Evolutionary conservation across 2,113 vertebrate genomes (phyloP), one percentile per base, ranked within the genome.

Genomic region (Sturnus vulgaris): DNA sequence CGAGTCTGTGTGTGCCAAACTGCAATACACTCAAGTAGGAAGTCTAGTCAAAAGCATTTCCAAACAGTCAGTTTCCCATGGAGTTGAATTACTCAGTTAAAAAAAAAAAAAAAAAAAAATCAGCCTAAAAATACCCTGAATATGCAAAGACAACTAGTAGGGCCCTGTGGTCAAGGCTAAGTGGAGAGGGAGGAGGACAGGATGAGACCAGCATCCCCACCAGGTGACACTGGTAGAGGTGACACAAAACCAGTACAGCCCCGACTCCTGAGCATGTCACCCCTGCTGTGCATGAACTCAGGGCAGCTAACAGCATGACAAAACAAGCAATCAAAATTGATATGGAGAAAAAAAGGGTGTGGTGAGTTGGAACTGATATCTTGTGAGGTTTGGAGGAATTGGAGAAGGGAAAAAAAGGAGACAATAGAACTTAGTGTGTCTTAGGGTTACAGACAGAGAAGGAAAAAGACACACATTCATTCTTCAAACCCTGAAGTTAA

Each of bases 31-130:
- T 96, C 68, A 37, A 96, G 88, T 92, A 92, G 94, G 94, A 97
- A 96, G 92, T 94, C 96, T 77, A 83, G 94, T 90, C 96, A 90
- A 86, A 96, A 95, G 88, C 82, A 78, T 95, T 97, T 97, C 91
- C 91, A 95, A 96, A 95, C 88, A 96, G 52, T 66, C 55, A 10
- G 47, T 96, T 96, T 97, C 96, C 95, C 96, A 97, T 88, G 95
- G 92, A 81, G 37, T 73, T 75, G 60, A 93, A 78, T 78, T 93
- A 92, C 68, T 80, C 66, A 63, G 55, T 86, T 1, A 10, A 57
- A 57, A 57, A 2, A 85, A 42, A 76, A 76, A 37, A 37, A 35
- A 75, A 82, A 69, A 66, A 56, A 9, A 57, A 0, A 79, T 4
- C 39, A 79, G 50, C 57, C 84, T 90, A 76, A 77, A 90, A 90